Evolutionary conservation across 2,113 vertebrate species (phyloP).

Genomic region (Cyanistes caeruleus): DNA sequence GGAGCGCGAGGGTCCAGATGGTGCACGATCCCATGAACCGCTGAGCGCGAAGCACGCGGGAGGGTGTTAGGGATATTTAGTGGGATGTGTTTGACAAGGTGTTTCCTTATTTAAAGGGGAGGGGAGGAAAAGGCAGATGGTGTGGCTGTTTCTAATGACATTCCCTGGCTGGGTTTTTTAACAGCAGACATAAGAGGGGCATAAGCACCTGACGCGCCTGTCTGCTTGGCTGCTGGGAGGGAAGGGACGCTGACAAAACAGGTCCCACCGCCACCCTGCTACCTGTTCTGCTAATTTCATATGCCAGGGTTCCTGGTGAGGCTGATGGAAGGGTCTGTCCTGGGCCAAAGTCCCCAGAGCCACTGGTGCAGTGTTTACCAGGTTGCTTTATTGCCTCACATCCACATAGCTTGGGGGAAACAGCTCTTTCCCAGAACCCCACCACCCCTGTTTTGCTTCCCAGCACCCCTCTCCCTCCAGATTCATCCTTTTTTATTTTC

Average conservation of each 20-base stretch:
- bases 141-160: conserved; percentile 65
- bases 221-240: conserved; percentile 25
- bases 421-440: not conserved
- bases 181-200: conserved; percentile 57
- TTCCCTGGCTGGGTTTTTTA: conserved; percentile 61
- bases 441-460: not conserved
- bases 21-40: conserved; percentile 50
- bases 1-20: conserved; percentile 11
- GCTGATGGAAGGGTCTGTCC: not conserved
- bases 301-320: fast-evolving
- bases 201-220: conserved; percentile 44
- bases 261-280: fast-evolving
- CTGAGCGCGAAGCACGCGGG: not conserved
- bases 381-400: fast-evolving
- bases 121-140: conserved; percentile 60
- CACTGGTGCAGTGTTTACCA: fast-evolving
- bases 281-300: not conserved
- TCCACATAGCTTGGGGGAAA: not conserved
- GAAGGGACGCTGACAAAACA: not conserved
- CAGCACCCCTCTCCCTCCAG: not conserved
- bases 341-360: not conserved
- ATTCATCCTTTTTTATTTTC: not conserved
- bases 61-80: conserved; percentile 63
- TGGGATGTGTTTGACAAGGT: conserved; percentile 71
- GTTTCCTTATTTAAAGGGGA: conserved; percentile 66